Evolutionary conservation across 64 coral and sea anemone genomes (phyloP), one percentile per base, ranked within the genome.

Genomic region (Porites lutea): DNA sequence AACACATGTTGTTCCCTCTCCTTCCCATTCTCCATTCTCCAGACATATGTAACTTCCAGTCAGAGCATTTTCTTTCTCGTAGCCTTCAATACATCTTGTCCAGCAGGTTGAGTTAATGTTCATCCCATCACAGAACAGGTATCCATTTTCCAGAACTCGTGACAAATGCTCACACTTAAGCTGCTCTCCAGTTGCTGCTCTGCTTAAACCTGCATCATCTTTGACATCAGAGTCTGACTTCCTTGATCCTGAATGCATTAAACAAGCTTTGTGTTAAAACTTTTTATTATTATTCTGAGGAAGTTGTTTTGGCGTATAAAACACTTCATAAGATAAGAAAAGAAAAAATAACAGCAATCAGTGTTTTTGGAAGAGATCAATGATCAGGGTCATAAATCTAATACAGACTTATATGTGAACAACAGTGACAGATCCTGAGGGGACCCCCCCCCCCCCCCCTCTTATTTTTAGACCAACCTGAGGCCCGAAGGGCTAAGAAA

Each of bases 11-110:
- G 69, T 77, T 3, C 59, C 11, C 27, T 73, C 59, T 27, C 86
- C 86, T 58, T 75, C 53, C 86, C 86, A 88, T 52, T 74, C 23
- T 88, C 86, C 86, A 75, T 88, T 77, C 37, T 58, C 68, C 48
- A 18, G 13, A 49, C 86, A 88, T 16, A 13, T 16, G 15, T 45
- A 88, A 60, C 14, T 77, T 50, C 86, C 86, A 59, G 4, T 75
- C 5, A 46, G 43, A 13, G 6, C 16, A 51, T 77, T 75, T 75
- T 88, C 52, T 43, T 74, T 74, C 74, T 72, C 44, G 58, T 68
- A 86, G 14, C 86, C 86, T 43, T 77, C 44, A 48, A 74, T 77
- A 11, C 86, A 88, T 8, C 75, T 53, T 59, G 73, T 88, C 86
- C 73, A 77, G 44, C 86, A 88, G 43, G 52, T 74, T 9, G 69